Evolutionary conservation across 2,797 vertebrate genomes (phyloP), one percentile per base, ranked within the genome.

Genomic region (Corythornis leucogaster): DNA sequence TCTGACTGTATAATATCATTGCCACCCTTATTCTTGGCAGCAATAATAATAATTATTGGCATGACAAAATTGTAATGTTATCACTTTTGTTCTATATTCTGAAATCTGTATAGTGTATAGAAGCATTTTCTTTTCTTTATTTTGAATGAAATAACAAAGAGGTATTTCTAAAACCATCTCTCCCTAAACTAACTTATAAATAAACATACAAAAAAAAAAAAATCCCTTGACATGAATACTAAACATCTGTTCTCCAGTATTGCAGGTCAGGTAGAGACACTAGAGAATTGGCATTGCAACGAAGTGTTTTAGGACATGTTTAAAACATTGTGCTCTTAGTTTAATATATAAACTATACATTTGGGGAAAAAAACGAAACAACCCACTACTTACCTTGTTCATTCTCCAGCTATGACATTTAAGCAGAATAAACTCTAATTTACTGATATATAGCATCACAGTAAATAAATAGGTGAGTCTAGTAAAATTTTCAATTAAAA

Each of bases 161-260:
- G 5, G 8, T 38, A 30, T 59, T 92, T 85, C 53, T 87, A 25
- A 57, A 46, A 31, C 2, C 9, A 66, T 54, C 9, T 66, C 16
- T 70, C 16, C 7, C n/a, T 50, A 77, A 90, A 92, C 8, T 48
- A 4, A 50, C 81, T 81, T 61, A 68, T 15, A 17, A 53, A n/a
- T 50, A 95, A 88, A 71, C 5, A 11, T 54, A 15, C 54, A 31
- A 45, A 70, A 38, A 9, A 6, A 40, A 45, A 70, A 9, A 6
- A 0, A 0, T 0, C 2, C 3, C 22, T 54, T 35, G 51, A n/a
- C 2, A 9, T 54, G 38, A 81, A 35, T 7, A 73, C 15, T 15
- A 30, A 76, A 63, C 12, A 40, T 6, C 9, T 45, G 12, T 38
- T 82, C 12, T 76, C 28, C 33, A 51, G 20, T 13, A 73, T 54